Percentiles rank a stretch among this genome's conserved stretches.
Conservation (phyloP, 2,113 vertebrate genomes). For the Buteo buteo region DNA sequence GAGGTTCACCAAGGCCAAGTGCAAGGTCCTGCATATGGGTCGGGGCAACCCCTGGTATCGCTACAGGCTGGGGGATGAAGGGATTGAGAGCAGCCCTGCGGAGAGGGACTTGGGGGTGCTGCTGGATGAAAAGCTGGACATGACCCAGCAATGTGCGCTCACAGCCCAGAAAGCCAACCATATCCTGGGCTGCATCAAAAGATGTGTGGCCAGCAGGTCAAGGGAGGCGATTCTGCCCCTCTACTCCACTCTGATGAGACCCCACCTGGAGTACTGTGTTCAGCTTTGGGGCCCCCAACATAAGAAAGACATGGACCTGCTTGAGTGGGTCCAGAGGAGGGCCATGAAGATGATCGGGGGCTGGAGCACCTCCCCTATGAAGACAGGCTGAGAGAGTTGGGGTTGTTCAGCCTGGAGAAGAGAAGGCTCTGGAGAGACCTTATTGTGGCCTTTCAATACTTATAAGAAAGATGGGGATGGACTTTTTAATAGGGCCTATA, state of each 20-base stretch:
- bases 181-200: background rate
- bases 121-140: background rate
- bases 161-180: background rate
- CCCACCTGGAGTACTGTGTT: background rate
- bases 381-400: too few species aligned
- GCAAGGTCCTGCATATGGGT: background rate
- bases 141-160: fast-evolving
- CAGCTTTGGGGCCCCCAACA: background rate
- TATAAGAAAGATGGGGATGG: background rate
- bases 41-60: fast-evolving
- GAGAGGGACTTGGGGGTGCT: background rate
- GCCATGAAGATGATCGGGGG: background rate
- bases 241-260: background rate
- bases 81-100: background rate
- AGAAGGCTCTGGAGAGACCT: background rate
- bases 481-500: background rate
- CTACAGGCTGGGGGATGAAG: background rate
- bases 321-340: background rate
- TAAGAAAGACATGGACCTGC: background rate
- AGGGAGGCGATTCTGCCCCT: background rate
- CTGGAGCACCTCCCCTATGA: background rate
- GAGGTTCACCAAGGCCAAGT: too few species aligned
- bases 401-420: background rate
- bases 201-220: background rate
- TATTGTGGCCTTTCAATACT: background rate